phyloP scores from a whole-genome alignment of 2,888 invertebrate genomes.

The Hyposoter dolosus region DNA sequence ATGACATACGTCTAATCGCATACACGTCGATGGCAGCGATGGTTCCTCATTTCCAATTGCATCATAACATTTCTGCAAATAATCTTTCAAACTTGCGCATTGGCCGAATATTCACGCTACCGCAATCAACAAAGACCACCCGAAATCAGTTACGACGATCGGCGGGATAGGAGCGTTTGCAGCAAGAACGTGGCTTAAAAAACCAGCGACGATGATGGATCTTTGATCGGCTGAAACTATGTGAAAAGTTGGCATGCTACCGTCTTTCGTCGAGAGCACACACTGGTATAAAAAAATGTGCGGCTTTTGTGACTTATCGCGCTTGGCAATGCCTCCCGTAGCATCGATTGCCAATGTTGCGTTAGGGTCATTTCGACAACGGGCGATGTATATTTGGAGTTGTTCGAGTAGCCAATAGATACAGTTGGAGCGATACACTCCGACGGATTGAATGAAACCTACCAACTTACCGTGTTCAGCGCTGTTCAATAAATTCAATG shows the following conservation, averaged over 20 bases:
- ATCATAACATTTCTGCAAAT: slow-evolving; percentile 49
- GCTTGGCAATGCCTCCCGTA: slow-evolving; percentile 50
- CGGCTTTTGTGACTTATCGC: slow-evolving; percentile 14
- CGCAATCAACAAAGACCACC: slow-evolving; percentile 54
- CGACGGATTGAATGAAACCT: slow-evolving; percentile 41
- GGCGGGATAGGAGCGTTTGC: slow-evolving; percentile 27
- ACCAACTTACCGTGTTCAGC: slow-evolving; percentile 30
- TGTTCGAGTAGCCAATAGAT: slow-evolving; percentile 51
- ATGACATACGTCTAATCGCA: slow-evolving; percentile 43
- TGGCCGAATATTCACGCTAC: slow-evolving; percentile 49
- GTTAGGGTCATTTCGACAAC: slow-evolving; percentile 40
- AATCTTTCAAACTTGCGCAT: slow-evolving; percentile 34
- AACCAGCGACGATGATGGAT: slow-evolving; percentile 33
- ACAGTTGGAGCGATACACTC: slow-evolving; percentile 23
- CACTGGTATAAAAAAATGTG: slow-evolving; percentile 51
- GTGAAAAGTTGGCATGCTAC: slow-evolving; percentile 34
- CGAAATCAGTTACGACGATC: slow-evolving; percentile 56
- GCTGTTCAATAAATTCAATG: slow-evolving; percentile 42
- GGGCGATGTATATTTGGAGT: slow-evolving; percentile 39
- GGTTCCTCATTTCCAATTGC: neutral
- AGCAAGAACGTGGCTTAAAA: slow-evolving; percentile 42
- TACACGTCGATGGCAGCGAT: slow-evolving; percentile 35
- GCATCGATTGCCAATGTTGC: slow-evolving; percentile 55
- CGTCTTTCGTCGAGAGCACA: slow-evolving; percentile 24
- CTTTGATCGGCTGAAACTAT: slow-evolving; percentile 52